A percentile compares a stretch with the other conserved stretches of the same genome.
phyloP scores from a whole-genome alignment of 2,113 vertebrate genomes.

The Oophaga pumilio region DNA sequence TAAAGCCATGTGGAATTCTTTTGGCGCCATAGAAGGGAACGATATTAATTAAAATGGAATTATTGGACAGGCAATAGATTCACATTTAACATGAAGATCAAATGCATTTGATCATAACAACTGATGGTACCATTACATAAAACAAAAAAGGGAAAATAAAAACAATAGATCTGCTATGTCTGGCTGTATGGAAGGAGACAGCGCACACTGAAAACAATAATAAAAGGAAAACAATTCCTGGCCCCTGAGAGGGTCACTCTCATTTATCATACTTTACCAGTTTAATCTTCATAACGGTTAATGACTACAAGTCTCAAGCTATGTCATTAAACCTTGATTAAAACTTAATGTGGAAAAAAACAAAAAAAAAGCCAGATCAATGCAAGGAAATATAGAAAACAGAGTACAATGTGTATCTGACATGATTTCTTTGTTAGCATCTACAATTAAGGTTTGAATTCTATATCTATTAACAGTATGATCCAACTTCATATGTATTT shows the following conservation, averaged over 20 bases:
- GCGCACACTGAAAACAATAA: constrained; percentile 42
- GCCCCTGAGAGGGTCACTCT: constrained; percentile 28
- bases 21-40: constrained; percentile 56
- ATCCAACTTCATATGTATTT: background rate
- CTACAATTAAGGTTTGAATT: constrained; percentile 2
- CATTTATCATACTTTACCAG: constrained; percentile 56
- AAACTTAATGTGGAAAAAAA: constrained; percentile 53
- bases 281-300: constrained; percentile 50
- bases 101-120: constrained; percentile 41
- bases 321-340: constrained; percentile 55
- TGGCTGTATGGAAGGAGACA: constrained; percentile 53
- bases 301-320: constrained; percentile 47
- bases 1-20: constrained; percentile 45
- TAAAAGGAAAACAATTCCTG: constrained; percentile 50
- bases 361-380: constrained; percentile 51
- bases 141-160: constrained; percentile 33
- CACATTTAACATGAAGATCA: constrained; percentile 41
- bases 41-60: constrained; percentile 55
- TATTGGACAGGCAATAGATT: constrained; percentile 49
- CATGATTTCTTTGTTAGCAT: constrained; percentile 10
- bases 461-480: background rate
- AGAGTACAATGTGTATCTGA: constrained; percentile 11
- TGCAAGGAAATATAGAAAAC: constrained; percentile 38
- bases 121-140: constrained; percentile 39
- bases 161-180: constrained; percentile 35